phyloP scores from a whole-genome alignment of 2,113 vertebrate species.

The Ptilorrhoa leucosticta region DNA sequence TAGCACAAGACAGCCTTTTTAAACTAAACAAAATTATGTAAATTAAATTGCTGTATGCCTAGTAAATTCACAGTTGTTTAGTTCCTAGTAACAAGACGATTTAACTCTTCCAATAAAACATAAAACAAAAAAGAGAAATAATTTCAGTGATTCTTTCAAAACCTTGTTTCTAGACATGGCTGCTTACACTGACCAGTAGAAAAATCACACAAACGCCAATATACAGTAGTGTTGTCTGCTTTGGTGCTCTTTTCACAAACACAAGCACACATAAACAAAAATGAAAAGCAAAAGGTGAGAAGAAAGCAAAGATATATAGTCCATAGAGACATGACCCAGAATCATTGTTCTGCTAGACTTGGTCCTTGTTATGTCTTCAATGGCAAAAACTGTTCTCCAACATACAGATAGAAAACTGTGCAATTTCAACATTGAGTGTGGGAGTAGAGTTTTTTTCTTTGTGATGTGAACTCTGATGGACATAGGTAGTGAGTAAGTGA shows the following conservation, averaged over 20 bases:
- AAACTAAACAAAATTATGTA: background rate
- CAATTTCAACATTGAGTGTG: background rate
- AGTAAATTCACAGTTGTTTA: background rate
- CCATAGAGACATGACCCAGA: background rate
- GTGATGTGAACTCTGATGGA: no score
- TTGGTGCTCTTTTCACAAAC: background rate
- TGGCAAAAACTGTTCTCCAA: background rate
- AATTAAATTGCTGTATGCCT: background rate
- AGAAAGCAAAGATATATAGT: background rate
- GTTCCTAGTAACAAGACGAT: background rate
- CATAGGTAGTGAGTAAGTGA: background rate
- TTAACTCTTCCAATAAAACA: background rate
- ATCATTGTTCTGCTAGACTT: background rate
- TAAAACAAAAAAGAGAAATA: background rate
- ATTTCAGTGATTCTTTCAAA: background rate
- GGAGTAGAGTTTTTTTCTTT: background rate
- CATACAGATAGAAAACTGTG: background rate
- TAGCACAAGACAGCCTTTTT: background rate
- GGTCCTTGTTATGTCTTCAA: background rate
- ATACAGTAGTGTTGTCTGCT: background rate
- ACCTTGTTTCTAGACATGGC: background rate
- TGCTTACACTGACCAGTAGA: background rate
- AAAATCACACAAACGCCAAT: background rate
- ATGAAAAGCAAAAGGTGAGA: no score
- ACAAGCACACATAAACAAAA: rapidly evolving